A percentile compares a stretch with the other conserved stretches of the same genome.
These are phyloP conservation scores for Miltochrista miniata DNA, from an alignment of 2,888 invertebrate species.

Conservation along the genomic window DNA sequence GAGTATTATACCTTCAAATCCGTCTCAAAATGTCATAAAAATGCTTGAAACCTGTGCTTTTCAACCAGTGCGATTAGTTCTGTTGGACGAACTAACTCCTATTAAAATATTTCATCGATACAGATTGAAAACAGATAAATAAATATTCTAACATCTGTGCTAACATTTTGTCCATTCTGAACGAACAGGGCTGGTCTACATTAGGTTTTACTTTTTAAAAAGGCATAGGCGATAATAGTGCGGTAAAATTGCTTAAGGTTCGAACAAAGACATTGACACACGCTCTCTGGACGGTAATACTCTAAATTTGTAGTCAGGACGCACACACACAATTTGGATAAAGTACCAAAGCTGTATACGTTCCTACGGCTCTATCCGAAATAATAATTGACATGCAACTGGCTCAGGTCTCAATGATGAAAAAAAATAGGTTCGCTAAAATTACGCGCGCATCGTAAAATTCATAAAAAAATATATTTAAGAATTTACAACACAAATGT, in stretches of 20 bases:
- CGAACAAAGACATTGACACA: constrained; percentile 40
- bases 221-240: constrained; percentile 18
- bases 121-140: constrained; percentile 30
- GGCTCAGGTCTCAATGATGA: constrained; percentile 42
- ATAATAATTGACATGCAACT: constrained; percentile 46
- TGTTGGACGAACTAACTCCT: constrained; percentile 24
- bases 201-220: constrained; percentile 15
- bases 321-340: constrained; percentile 18
- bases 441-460: constrained; percentile 52
- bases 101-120: constrained; percentile 23
- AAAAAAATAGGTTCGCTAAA: constrained; percentile 36
- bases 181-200: constrained; percentile 24
- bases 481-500: constrained; percentile 57
- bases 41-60: constrained; percentile 42
- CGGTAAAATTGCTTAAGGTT: constrained; percentile 43
- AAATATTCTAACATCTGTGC: constrained; percentile 24
- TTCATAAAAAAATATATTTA: constrained; percentile 60
- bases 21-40: constrained; percentile 48
- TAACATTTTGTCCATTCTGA: constrained; percentile 25
- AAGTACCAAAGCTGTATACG: constrained; percentile 34
- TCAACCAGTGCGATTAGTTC: constrained; percentile 26
- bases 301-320: constrained; percentile 29
- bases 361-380: constrained; percentile 44
- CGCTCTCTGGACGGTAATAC: constrained; percentile 43
- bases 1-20: constrained; percentile 47